Conservation (phyloP, 2,797 vertebrate genomes). For the Orestias chungarensis region DNA sequence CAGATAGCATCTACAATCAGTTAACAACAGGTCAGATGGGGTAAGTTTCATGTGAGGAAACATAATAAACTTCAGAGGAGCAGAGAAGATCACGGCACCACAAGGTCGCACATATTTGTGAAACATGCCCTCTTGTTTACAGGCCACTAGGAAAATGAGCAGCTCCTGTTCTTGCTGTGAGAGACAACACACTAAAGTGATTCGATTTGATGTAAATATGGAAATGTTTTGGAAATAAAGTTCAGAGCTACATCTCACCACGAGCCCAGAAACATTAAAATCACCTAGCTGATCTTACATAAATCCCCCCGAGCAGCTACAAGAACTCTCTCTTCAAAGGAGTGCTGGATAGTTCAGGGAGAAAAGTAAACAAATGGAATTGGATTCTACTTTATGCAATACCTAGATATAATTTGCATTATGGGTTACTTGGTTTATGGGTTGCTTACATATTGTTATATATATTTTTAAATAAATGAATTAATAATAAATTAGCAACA, state of each 20-base stretch:
- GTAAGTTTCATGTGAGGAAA: too few species aligned
- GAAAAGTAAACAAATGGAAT: neutral
- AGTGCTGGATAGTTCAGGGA: neutral
- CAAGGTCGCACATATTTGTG: too few species aligned
- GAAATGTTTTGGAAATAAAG: neutral
- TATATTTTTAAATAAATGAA: too few species aligned
- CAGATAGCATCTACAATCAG: too few species aligned
- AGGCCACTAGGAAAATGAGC: too few species aligned
- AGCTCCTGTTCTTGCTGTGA: neutral
- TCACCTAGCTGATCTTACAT: neutral
- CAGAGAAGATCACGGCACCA: too few species aligned
- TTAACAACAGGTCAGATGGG: too few species aligned
- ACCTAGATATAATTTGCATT: neutral
- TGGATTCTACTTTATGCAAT: neutral
- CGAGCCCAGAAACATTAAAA: constrained; percentile 3
- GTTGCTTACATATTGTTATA: too few species aligned
- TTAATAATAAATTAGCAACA: neutral
- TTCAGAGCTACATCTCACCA: neutral
- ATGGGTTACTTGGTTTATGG: neutral
- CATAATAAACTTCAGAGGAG: too few species aligned
- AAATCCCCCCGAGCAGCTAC: neutral
- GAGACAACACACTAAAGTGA: neutral
- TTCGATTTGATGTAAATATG: neutral
- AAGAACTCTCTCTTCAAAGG: constrained; percentile 5
- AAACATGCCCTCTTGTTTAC: neutral